Conservation (phyloP, 2,113 vertebrate species). For the Cochlearius cochlearius region DNA sequence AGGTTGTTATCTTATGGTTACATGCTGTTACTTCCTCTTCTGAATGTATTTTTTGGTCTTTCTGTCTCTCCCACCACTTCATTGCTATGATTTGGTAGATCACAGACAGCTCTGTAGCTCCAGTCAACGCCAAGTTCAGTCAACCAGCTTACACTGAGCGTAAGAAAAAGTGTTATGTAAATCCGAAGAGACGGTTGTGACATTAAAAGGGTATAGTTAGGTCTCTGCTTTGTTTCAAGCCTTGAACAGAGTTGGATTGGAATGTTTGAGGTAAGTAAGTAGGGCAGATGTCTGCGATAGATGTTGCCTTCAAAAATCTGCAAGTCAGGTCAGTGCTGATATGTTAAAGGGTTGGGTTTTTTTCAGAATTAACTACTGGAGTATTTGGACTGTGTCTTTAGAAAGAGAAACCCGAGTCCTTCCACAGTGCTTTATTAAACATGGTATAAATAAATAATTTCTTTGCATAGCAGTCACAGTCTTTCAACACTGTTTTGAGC, state of each 20-base stretch:
- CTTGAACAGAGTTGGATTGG: not conserved
- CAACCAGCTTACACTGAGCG: not conserved
- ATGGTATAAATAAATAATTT: not conserved
- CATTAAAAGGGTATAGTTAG: not conserved
- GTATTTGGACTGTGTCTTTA: not conserved
- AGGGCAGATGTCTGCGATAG: not conserved
- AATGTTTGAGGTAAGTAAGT: not conserved
- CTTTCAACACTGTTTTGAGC: not conserved
- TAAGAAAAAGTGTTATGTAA: not conserved
- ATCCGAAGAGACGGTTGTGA: not conserved
- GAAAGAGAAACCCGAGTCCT: not conserved
- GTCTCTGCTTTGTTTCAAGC: not conserved
- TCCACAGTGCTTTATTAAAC: not conserved
- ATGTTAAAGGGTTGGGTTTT: fast-evolving
- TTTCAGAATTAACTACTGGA: not conserved
- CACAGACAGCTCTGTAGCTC: not conserved
- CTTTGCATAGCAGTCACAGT: not conserved
- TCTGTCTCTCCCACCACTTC: not conserved
- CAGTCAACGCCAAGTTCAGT: not conserved
- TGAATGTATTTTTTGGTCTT: conserved; percentile 67
- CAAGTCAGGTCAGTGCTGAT: not conserved
- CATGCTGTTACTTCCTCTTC: conserved; percentile 75
- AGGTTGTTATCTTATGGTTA: conserved; percentile 85
- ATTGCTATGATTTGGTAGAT: not conserved
- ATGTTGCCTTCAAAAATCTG: not conserved